Evolutionary conservation across 2,888 invertebrate genomes (phyloP), one percentile per base, ranked within the genome.

Genomic region (Drosophila pseudotalamancana): DNA sequence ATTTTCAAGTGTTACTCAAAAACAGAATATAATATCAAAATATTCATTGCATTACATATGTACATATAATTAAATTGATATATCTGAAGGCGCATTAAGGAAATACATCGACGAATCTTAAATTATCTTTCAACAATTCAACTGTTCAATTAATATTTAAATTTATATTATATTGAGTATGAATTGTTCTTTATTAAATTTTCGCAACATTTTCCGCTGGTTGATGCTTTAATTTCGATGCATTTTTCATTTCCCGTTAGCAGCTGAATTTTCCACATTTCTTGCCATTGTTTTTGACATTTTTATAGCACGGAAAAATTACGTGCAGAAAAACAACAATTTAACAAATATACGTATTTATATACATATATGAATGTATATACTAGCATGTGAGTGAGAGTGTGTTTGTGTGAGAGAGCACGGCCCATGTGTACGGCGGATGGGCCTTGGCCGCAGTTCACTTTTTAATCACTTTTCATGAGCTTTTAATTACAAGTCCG

Each of bases 401-500:
- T 18, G 16, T 39, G 37, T n/a, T n/a, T n/a, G 37, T 21, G 39
- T 9, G 40, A 5, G 43, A 5, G 29, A 18, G 43, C 57, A 57
- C 54, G 43, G 54, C 61, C 39, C 56, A 35, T 56, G 53, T 55
- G 51, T 51, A 19, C 12, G 40, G 27, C 35, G 31, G 32, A 59
- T 62, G 75, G 57, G 50, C 45, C 12, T 37, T 32, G 50, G 80
- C 87, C 87, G 61, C 87, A 86, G 80, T 80, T 80, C 87, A 86
- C 84, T 86, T 81, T 86, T 81, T 81, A 81, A 81, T 86, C 80
- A 87, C 80, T 86, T 81, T 81, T 81, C 80, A 81, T 81, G 87
- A 83, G 87, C 80, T 81, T 81, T 81, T 81, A 81, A 81, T 81
- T 81, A 81, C 80, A 86, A 66, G 75, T 51, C 64, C 59, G 49